Percentiles rank a stretch among this genome's conserved stretches.
These are phyloP conservation scores for Ceryle rudis DNA, from an alignment of 2,797 vertebrate species.

Conservation along the genomic window DNA sequence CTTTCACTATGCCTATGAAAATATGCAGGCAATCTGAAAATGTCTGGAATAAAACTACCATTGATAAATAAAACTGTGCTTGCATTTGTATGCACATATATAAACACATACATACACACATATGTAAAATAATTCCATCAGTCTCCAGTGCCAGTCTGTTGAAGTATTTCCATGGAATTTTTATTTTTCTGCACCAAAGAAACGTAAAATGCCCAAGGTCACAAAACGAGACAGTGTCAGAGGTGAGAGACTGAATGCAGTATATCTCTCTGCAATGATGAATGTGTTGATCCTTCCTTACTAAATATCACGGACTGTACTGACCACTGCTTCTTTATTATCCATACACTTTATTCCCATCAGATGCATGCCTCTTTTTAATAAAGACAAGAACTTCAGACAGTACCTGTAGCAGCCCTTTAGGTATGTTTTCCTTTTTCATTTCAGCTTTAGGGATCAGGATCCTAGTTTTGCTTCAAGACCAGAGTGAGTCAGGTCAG, in stretches of 20 bases:
- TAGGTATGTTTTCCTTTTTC: not conserved
- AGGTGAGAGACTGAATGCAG: not conserved
- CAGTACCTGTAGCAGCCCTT: not conserved
- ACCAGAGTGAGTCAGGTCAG: not conserved
- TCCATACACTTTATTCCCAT: not conserved
- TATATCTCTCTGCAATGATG: not conserved
- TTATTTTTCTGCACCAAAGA: not conserved
- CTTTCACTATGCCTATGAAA: not conserved
- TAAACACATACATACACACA: not conserved
- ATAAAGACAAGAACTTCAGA: not conserved
- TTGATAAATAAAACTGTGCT: not conserved
- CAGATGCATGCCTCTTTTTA: not conserved
- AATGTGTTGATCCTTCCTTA: rapidly evolving
- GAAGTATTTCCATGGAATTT: not conserved
- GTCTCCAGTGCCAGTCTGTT: not conserved
- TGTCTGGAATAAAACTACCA: not conserved
- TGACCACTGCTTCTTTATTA: not conserved
- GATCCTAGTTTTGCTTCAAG: not conserved
- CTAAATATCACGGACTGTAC: not conserved
- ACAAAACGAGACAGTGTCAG: not conserved
- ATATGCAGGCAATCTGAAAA: not conserved
- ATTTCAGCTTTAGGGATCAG: not conserved
- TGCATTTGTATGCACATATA: not conserved
- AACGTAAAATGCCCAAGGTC: not conserved
- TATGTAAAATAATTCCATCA: not conserved